Conservation (phyloP, 1,140 invertebrate genomes). For the Belonocnema kinseyi region DNA sequence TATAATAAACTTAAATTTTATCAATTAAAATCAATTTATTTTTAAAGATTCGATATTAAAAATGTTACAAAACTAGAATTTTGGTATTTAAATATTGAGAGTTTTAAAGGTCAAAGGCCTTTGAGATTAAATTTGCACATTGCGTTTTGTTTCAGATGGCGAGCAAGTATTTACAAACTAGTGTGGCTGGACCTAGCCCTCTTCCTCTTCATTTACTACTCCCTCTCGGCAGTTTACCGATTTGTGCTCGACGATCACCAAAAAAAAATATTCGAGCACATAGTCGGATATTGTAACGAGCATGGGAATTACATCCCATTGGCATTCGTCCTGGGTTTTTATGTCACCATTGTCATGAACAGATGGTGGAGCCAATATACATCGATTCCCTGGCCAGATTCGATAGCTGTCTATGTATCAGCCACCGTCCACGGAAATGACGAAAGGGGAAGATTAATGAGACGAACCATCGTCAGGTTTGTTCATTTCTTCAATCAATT, state of each 20-base stretch:
- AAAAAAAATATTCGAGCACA: conserved; percentile 83
- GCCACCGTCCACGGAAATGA: conserved; percentile 86
- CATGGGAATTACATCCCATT: conserved; percentile 88
- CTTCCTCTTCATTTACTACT: conserved; percentile 80
- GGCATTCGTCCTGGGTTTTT: conserved; percentile 93
- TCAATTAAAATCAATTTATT: no score
- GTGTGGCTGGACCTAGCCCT: conserved; percentile 83
- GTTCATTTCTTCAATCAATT: conserved; percentile 22
- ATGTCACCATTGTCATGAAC: conserved; percentile 93
- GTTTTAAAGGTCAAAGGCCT: background rate
- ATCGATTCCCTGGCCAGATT: conserved; percentile 87
- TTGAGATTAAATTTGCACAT: conserved; percentile 16
- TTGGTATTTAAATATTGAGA: no score
- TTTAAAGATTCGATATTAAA: no score
- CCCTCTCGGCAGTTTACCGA: conserved; percentile 78
- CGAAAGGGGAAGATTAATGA: conserved; percentile 91
- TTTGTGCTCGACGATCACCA: conserved; percentile 75
- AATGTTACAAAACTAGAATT: no score
- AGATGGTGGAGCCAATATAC: conserved; percentile 96
- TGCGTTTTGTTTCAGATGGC: conserved; percentile 78
- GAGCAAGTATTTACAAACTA: conserved; percentile 84
- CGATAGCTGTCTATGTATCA: conserved; percentile 89
- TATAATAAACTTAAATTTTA: no score
- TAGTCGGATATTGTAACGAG: conserved; percentile 87
- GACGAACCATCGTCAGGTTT: conserved; percentile 90